Evolutionary conservation across 2,113 vertebrate species (phyloP).

Genomic region (Eurypyga helias): DNA sequence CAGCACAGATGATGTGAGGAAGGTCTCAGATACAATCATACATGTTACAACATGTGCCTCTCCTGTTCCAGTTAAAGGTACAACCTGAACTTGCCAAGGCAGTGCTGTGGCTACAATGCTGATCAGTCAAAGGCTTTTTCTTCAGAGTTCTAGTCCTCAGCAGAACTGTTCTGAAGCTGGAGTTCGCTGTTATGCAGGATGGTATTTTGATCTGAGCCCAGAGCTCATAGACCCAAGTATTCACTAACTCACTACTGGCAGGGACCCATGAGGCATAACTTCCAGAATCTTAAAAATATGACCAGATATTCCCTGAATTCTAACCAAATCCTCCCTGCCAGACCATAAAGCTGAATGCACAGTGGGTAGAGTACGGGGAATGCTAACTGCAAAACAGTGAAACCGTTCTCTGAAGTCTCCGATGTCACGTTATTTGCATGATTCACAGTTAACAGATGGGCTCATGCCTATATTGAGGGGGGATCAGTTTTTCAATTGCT

Average conservation of each 20-base stretch:
- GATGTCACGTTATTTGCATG: constrained; percentile 63
- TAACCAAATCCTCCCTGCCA: not conserved
- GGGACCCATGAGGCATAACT: not conserved
- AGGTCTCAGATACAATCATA: not conserved
- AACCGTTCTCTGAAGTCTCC: constrained; percentile 53
- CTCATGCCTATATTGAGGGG: not conserved
- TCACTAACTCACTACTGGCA: not conserved
- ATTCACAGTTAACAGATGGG: constrained; percentile 77
- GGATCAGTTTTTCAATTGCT: constrained; percentile 42
- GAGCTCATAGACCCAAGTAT: not conserved
- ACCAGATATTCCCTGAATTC: not conserved
- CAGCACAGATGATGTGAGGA: not conserved
- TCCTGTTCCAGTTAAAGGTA: not conserved
- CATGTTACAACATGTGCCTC: not conserved
- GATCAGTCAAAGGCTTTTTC: not conserved
- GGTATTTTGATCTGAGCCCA: not conserved
- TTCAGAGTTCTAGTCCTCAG: not conserved
- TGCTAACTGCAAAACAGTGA: constrained; percentile 61
- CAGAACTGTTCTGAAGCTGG: not conserved
- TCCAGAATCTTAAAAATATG: not conserved
- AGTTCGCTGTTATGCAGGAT: not conserved
- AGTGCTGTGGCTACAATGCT: not conserved
- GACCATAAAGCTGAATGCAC: not conserved
- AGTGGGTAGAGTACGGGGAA: not conserved
- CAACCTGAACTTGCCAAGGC: not conserved